Percentiles rank a stretch among this genome's conserved stretches.
Evolutionary conservation across 2,888 invertebrate genomes (phyloP).

Genomic region (Philopedon plagiatum): DNA sequence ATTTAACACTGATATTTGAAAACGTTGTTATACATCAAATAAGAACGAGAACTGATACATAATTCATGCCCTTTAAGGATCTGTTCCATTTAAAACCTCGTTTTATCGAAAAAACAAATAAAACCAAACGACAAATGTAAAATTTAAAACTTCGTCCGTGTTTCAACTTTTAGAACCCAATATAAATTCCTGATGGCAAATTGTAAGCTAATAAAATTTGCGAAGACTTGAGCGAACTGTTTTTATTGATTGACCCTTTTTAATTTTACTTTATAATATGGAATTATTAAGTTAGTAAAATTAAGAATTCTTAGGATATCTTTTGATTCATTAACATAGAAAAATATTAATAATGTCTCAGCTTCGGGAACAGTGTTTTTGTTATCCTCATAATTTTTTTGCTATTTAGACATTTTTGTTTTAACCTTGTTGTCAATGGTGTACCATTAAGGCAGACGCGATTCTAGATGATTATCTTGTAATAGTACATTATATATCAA

Average conservation of each 20-base stretch:
- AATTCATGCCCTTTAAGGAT: background rate
- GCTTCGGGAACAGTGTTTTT: no score
- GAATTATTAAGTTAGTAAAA: background rate
- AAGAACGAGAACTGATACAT: background rate
- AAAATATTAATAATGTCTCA: no score
- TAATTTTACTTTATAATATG: background rate
- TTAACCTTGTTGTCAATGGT: no score
- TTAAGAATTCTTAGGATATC: background rate
- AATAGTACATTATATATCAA: no score
- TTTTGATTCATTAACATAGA: no score
- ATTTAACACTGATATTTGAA: no score
- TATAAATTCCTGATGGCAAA: slow-evolving; percentile 32
- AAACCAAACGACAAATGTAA: slow-evolving; percentile 7
- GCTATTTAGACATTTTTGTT: no score
- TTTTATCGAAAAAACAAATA: background rate
- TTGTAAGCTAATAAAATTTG: slow-evolving; percentile 23
- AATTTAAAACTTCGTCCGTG: background rate
- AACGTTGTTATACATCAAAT: no score
- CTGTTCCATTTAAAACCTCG: background rate
- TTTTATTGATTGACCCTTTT: background rate
- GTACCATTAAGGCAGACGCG: no score
- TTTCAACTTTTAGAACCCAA: slow-evolving; percentile 10
- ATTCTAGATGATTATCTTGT: no score
- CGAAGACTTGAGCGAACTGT: background rate
- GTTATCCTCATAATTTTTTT: no score